Evolutionary conservation across 2,113 vertebrate species (phyloP), one percentile per base, ranked within the genome.

Genomic region (Dipodomys ordii): DNA sequence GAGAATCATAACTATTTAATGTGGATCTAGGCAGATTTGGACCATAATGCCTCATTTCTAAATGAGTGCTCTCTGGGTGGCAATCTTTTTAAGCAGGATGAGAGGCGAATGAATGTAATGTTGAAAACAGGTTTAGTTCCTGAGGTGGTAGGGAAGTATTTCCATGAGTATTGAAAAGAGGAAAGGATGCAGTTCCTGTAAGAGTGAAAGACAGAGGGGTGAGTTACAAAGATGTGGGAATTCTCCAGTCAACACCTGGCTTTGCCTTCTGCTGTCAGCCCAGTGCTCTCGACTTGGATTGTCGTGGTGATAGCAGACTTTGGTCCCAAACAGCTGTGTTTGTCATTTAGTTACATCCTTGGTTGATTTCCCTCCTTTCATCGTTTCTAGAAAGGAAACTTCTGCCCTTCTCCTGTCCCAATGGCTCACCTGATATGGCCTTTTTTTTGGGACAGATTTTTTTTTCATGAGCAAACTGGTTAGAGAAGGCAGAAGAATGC

Each of bases 1-100:
- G 72, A 90, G 22, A 35, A 91, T 0, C 69, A 30, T 13, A 44
- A 60, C 71, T 23, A 90, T 18, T 94, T 76, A 81, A 10, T 49
- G 19, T 27, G 83, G 67, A 72, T 92, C 64, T 81, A 30, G 49
- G 0, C 46, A 73, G 64, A 76, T 90, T 79, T n/a, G 39, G 3
- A 71, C 60, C 46, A 71, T 72, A 81, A 85, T 30, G 20, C 25
- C 69, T 88, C 82, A 77, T 68, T 94, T 95, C 87, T 68, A 60
- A 68, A 15, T 80, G 60, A 76, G 32, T 60, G 57, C 62, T 95
- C 44, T 64, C 68, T 83, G 96, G 89, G 78, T 95, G 84, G 93
- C 71, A 83, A 92, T 88, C 49, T 69, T 49, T 85, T 0, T 10
- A 28, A 85, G 27, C 57, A 72, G 80, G 74, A 88, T 95, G 89